Base-by-base conservation (phyloP, 2,888 invertebrate genomes). In the Acanthosoma haemorrhoidale region DNA sequence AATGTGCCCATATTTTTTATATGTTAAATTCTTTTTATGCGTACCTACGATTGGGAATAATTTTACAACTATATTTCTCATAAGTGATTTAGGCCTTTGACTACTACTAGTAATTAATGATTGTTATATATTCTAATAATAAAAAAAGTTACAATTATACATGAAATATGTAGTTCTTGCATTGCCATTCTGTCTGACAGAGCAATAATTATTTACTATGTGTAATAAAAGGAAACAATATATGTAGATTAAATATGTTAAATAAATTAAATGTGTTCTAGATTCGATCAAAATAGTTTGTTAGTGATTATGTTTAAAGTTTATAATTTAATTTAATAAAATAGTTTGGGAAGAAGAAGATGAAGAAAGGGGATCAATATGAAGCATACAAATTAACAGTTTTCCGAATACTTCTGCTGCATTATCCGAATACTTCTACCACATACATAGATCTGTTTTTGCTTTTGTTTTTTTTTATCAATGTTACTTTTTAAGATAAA, bases 171-270 rank as follows among this genome's bases (percentile, higher is more conserved):
- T n/a, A 36, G 39, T 63, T 63, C 21, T 29, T 63, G 15, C 39
- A 29, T 38, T 39, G 36, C 38, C 21, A 63, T 63, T 63, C 63
- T 63, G 63, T 39, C 39, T n/a, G 39, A 39, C 29, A 63, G 63
- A 39, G 63, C 63, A 63, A 63, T 63, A 39, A 63, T 63, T 63
- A 60, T 60, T 60, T 25, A 38, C 39, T 63, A 63, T 63, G 21
- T 43, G 9, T 43, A 43, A 21, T 18, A 21, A 63, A 60, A 38
- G 39, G 25, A 39, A 63, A 21, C n/a, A 63, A 39, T 38, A 39
- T 4, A 21, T 63, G 25, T 63, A 60, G 32, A 16, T 34, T 60
- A 60, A 32, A 18, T 39, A 36, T 36, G 25, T 63, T 15, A n/a
- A 11, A 34, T 61, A 38, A 5, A 38, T 63, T 63, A 36, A 63